Evolutionary conservation across 35 echinoderm and acorn worm genomes (phyloP).

Genomic region (Ptychodera flava): DNA sequence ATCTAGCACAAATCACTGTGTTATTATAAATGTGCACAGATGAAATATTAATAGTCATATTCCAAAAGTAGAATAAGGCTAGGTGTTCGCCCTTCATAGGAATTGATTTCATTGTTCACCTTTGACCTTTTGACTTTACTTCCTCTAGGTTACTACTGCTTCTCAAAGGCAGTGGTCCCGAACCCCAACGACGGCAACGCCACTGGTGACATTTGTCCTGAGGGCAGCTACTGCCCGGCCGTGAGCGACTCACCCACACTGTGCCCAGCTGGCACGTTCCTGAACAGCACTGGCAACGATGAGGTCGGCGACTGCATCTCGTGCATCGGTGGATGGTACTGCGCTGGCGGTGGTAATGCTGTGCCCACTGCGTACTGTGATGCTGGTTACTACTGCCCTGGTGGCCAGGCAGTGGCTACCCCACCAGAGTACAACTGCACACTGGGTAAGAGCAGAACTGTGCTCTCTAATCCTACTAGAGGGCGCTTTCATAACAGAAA

Average conservation of each 20-base stretch:
- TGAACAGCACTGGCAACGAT: constrained; percentile 80
- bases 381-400: constrained; percentile 80
- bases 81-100: too few relatives aligned
- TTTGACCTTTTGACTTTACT: neutral
- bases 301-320: constrained; percentile 41
- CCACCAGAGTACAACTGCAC: constrained; percentile 91
- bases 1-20: too few relatives aligned
- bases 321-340: constrained; percentile 74
- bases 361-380: constrained; percentile 60
- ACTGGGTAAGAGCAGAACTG: constrained; percentile 54
- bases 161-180: constrained; percentile 58
- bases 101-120: too few relatives aligned
- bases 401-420: constrained; percentile 65
- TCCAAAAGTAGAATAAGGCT: too few relatives aligned
- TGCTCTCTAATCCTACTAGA: too few relatives aligned
- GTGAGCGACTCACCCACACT: constrained; percentile 59
- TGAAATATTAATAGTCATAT: too few relatives aligned
- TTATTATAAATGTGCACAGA: too few relatives aligned
- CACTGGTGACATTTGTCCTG: constrained; percentile 75
- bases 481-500: neutral
- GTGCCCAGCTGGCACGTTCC: constrained; percentile 65
- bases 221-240: constrained; percentile 71
- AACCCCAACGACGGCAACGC: constrained; percentile 89
- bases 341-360: constrained; percentile 65
- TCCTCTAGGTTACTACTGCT: constrained; percentile 59